phyloP scores from a whole-genome alignment of 1,140 invertebrate species.

The Papilio helenus region DNA sequence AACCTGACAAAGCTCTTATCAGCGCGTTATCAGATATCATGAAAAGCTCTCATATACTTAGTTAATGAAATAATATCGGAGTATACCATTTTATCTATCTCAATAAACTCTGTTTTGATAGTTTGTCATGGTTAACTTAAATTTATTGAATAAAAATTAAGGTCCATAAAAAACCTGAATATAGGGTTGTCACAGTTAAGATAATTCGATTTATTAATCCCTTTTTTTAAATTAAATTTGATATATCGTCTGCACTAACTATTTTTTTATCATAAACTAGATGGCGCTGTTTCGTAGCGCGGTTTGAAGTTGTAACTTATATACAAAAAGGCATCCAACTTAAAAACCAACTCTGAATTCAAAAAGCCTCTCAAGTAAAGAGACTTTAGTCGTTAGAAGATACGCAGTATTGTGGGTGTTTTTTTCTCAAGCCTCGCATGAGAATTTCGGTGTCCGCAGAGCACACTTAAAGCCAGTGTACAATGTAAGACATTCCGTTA shows the following conservation, averaged over 20 bases:
- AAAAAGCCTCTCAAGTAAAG: neutral
- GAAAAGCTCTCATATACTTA: conserved; percentile 5
- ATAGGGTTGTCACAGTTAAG: too few species aligned
- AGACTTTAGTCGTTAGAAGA: neutral
- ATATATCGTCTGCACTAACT: too few species aligned
- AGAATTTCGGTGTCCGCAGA: conserved; percentile 3
- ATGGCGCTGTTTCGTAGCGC: too few species aligned
- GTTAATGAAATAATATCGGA: conserved; percentile 3
- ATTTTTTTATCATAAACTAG: too few species aligned
- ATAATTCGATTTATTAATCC: too few species aligned
- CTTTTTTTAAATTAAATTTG: too few species aligned
- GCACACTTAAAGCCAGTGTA: neutral
- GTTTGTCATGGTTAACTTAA: neutral
- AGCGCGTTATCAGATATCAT: conserved; percentile 3
- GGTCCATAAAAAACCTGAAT: too few species aligned
- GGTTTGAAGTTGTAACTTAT: too few species aligned
- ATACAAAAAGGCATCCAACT: too few species aligned
- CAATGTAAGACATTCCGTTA: conserved; percentile 8
- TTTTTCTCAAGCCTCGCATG: neutral
- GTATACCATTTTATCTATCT: neutral
- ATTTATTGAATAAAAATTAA: too few species aligned
- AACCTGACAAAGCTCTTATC: conserved; percentile 1
- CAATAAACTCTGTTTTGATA: neutral
- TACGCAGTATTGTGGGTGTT: neutral
- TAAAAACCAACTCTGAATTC: neutral